A percentile compares a stretch with the other conserved stretches of the same genome.
Evolutionary conservation across 2,797 vertebrate species (phyloP).

Genomic region (Melopsittacus undulatus): DNA sequence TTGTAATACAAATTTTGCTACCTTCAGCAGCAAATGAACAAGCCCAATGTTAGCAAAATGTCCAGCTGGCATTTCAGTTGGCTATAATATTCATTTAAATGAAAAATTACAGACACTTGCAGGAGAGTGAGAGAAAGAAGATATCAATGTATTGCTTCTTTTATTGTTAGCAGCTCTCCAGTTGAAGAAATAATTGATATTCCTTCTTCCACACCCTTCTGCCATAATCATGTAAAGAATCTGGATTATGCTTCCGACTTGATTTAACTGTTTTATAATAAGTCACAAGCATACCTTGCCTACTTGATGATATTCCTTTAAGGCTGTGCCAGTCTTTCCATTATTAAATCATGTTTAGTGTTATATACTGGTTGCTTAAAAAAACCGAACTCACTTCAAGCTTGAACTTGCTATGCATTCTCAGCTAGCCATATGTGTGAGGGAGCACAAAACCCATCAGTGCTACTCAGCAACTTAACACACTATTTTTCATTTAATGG

Average conservation of each 20-base stretch:
- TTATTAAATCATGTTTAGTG: constrained; percentile 67
- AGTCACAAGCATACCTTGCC: constrained; percentile 56
- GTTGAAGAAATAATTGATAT: constrained; percentile 20
- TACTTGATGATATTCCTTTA: constrained; percentile 65
- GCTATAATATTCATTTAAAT: background rate
- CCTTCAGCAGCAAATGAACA: background rate
- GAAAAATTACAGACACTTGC: background rate
- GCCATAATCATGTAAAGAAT: constrained; percentile 68
- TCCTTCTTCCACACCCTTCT: constrained; percentile 37
- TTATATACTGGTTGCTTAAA: constrained; percentile 54
- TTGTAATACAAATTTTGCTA: background rate
- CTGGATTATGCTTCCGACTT: constrained; percentile 61
- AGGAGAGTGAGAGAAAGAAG: background rate
- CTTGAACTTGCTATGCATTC: constrained; percentile 46
- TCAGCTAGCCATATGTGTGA: constrained; percentile 53
- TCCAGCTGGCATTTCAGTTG: background rate
- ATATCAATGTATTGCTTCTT: background rate
- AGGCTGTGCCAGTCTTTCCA: constrained; percentile 68
- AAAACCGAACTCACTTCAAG: constrained; percentile 30
- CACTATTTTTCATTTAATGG: background rate
- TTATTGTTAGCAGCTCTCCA: background rate
- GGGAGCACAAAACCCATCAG: constrained; percentile 19
- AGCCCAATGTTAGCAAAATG: background rate
- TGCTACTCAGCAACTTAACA: background rate
- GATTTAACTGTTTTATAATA: constrained; percentile 58